Conservation (phyloP, 2,888 invertebrate species). For the Zelleria hepariella region DNA sequence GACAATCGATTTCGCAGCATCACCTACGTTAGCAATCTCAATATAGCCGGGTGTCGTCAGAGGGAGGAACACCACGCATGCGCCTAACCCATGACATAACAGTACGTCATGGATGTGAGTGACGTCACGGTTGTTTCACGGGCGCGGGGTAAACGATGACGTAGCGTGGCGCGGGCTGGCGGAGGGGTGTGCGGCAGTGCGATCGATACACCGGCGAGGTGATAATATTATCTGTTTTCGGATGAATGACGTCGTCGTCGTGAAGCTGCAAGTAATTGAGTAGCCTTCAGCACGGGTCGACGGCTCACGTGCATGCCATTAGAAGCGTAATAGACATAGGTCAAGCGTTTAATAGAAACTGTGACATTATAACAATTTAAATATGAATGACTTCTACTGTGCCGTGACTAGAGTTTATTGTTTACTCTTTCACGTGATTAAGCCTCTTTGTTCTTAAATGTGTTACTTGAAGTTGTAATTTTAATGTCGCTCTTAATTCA, state of each 20-base stretch:
- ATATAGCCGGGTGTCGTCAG: constrained; percentile 9
- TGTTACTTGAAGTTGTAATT: no score
- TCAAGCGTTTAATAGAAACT: constrained; percentile 38
- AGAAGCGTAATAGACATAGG: constrained; percentile 36
- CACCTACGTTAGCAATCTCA: constrained; percentile 10
- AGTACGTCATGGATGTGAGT: neutral
- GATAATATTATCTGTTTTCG: constrained; percentile 28
- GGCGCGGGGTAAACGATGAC: constrained; percentile 38
- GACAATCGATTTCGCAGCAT: neutral
- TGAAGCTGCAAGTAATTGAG: constrained; percentile 35
- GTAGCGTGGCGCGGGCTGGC: constrained; percentile 29
- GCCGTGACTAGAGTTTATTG: neutral
- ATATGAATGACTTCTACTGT: neutral
- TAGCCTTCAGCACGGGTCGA: constrained; percentile 51
- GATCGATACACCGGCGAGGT: constrained; percentile 31
- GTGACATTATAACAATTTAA: constrained; percentile 32
- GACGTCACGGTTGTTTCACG: constrained; percentile 37
- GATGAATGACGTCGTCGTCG: constrained; percentile 47
- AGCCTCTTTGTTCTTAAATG: no score
- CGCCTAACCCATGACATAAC: constrained; percentile 31
- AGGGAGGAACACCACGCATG: constrained; percentile 31
- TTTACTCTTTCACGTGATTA: neutral
- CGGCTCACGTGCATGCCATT: constrained; percentile 41
- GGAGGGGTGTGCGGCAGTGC: constrained; percentile 31
- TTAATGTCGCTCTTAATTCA: no score